Base-by-base conservation (phyloP, 2,113 vertebrate genomes). In the Menidia beryllina region DNA sequence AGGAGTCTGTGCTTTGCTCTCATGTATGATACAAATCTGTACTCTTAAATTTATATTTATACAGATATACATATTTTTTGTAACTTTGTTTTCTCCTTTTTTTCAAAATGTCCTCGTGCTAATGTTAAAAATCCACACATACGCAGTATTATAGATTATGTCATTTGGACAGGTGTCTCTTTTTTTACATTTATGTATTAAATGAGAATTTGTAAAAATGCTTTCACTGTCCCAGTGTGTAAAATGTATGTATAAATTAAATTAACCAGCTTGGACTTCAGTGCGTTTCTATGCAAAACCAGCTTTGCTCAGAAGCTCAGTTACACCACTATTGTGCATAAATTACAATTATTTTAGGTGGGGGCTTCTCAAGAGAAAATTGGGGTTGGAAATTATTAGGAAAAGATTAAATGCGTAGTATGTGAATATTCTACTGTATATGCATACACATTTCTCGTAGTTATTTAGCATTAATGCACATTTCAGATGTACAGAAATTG, bases 111-210 rank as follows among this genome's bases (percentile, higher is more conserved):
- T 66, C 63, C 57, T 60, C 78, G 79, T 91, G 89, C 88, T 92
- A 88, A 89, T 82, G 83, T 91, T 91, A 75, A 84, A 91, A 90
- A 74, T 82, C 67, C 59, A 60, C 89, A 82, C 92, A 87, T 91
- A 87, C 83, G 74, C 92, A 93, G 90, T 93, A 92, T 92, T 93
- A 94, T 83, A 81, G 79, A 83, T 82, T 69, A 85, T 91, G 91
- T 92, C 75, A 87, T 91, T 88, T 88, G 87, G 87, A 93, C 82
- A 69, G 64, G 75, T 83, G 64, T 91, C 93, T 95, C 88, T 91
- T 93, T 96, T 97, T 97, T 97, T 97, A 95, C 94, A 95, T 94
- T 92, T 88, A 84, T 92, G 94, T 96, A 93, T 95, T 94, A 95
- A 93, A 90, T 94, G 93, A 95, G 89, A 95, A 91, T 93, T 94